A percentile compares a stretch with the other conserved stretches of the same genome.
Conservation (phyloP, 2,888 invertebrate species). For the Synergus umbraculus region DNA sequence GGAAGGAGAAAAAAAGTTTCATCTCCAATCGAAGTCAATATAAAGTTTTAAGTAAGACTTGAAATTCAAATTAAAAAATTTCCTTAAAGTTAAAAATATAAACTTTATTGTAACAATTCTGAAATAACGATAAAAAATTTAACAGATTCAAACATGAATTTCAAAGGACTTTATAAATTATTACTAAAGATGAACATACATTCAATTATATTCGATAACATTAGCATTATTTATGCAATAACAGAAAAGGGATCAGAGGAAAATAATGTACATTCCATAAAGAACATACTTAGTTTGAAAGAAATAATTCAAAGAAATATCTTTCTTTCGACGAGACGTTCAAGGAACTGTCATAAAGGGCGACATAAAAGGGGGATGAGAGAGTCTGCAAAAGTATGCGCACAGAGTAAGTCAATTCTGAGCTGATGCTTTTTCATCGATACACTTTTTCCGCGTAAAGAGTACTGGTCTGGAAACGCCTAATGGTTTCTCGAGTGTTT, state of each 20-base stretch:
- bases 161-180: background rate
- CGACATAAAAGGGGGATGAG: background rate
- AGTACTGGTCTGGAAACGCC: slow-evolving; percentile 68
- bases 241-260: background rate
- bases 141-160: too few species aligned
- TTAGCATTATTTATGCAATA: background rate
- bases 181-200: background rate
- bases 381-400: slow-evolving; percentile 34
- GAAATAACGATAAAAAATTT: too few species aligned
- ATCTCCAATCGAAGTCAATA: too few species aligned
- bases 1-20: too few species aligned
- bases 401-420: slow-evolving; percentile 29
- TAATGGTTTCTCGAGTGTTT: slow-evolving; percentile 71
- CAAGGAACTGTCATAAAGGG: slow-evolving; percentile 8
- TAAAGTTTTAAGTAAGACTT: too few species aligned
- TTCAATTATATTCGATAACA: background rate
- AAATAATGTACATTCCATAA: background rate
- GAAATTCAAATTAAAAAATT: too few species aligned
- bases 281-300: background rate
- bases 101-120: too few species aligned
- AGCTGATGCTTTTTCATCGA: slow-evolving; percentile 40
- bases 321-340: slow-evolving; percentile 23
- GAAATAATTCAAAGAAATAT: slow-evolving; percentile 24
- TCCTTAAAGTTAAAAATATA: too few species aligned
- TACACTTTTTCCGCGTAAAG: slow-evolving; percentile 46